Percentiles rank a stretch among this genome's conserved stretches.
These are phyloP conservation scores for Phthorimaea operculella DNA, from an alignment of 1,140 invertebrate genomes.

Conservation along the genomic window DNA sequence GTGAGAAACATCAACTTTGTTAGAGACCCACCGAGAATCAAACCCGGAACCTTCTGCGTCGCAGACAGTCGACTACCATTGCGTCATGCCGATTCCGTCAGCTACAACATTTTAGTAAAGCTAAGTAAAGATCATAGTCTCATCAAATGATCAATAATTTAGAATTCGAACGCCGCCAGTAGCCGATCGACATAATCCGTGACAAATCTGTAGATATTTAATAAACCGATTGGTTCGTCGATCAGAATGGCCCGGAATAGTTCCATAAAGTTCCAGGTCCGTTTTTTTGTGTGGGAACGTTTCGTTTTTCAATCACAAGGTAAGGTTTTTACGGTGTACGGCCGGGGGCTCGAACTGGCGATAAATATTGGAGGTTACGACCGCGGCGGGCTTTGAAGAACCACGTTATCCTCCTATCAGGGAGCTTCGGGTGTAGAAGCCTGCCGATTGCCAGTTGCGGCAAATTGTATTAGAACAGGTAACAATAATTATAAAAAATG, in stretches of 20 bases:
- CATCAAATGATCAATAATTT: slow-evolving; percentile 42
- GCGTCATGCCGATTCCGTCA: slow-evolving; percentile 31
- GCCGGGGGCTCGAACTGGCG: slow-evolving; percentile 27
- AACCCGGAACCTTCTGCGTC: too few relatives aligned
- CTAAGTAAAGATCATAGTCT: background rate
- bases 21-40: too few relatives aligned
- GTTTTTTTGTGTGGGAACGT: slow-evolving; percentile 49
- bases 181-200: slow-evolving; percentile 51
- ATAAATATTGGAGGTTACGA: slow-evolving; percentile 60
- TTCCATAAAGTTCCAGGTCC: slow-evolving; percentile 22
- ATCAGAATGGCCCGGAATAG: slow-evolving; percentile 28
- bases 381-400: slow-evolving; percentile 52
- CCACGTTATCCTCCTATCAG: slow-evolving; percentile 35
- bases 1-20: too few relatives aligned
- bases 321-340: slow-evolving; percentile 46
- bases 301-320: slow-evolving; percentile 54
- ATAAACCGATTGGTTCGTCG: slow-evolving; percentile 39
- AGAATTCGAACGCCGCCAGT: slow-evolving; percentile 56
- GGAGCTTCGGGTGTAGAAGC: too few relatives aligned
- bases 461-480: too few relatives aligned
- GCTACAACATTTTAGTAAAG: background rate
- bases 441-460: too few relatives aligned
- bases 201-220: slow-evolving; percentile 50
- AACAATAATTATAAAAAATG: too few relatives aligned
- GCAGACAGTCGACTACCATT: too few relatives aligned